Evolutionary conservation across 2,113 vertebrate species (phyloP).

Genomic region (Dipodomys stephensi): DNA sequence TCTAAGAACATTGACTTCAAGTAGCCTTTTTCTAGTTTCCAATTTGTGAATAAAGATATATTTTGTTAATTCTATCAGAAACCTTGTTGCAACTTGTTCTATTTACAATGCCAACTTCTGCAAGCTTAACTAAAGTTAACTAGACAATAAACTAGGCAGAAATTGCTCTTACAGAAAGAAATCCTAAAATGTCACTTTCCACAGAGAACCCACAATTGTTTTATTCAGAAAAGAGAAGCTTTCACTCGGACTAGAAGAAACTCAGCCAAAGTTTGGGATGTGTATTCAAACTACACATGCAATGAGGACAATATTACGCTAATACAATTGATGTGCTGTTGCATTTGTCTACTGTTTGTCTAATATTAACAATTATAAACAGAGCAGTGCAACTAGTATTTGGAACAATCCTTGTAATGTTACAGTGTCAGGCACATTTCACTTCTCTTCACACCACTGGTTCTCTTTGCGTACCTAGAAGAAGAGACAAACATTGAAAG

Average conservation of each 20-base stretch:
- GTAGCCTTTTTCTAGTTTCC: conserved; percentile 61
- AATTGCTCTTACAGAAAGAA: conserved; percentile 79
- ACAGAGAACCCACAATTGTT: conserved; percentile 86
- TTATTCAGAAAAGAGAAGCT: conserved; percentile 88
- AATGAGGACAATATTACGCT: conserved; percentile 91
- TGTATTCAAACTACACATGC: conserved; percentile 89
- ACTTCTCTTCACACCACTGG: conserved; percentile 99
- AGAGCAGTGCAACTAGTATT: conserved; percentile 98
- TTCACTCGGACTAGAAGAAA: conserved; percentile 86
- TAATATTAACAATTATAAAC: conserved; percentile 99
- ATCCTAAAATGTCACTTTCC: conserved; percentile 84
- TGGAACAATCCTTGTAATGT: conserved; percentile 93
- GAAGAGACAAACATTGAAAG: conserved; percentile 66
- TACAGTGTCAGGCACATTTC: conserved; percentile 88
- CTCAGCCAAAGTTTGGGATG: conserved; percentile 80
- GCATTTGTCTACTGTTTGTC: conserved; percentile 94
- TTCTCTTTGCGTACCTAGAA: conserved; percentile 99
- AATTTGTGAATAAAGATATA: conserved; percentile 74
- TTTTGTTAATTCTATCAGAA: conserved; percentile 80
- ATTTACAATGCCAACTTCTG: conserved; percentile 88
- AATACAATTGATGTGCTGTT: conserved; percentile 89
- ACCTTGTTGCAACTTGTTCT: conserved; percentile 85
- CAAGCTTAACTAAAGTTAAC: conserved; percentile 78
- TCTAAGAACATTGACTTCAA: conserved; percentile 71
- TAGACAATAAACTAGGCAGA: conserved; percentile 84